phyloP scores from a whole-genome alignment of 2,113 vertebrate species.

The Centropristis striata region DNA sequence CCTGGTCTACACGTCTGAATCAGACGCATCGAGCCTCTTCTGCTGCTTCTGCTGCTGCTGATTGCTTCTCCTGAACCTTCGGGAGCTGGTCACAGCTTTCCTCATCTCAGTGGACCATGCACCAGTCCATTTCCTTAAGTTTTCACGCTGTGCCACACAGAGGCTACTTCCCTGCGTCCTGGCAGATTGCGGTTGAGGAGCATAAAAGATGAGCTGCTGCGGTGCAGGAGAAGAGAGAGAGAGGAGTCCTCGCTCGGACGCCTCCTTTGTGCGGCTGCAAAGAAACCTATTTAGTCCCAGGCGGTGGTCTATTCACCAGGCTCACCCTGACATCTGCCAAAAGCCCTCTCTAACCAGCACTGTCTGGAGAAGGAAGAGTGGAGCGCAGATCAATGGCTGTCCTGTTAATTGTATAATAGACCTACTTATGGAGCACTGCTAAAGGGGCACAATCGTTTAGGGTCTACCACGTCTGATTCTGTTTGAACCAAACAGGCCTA shows the following conservation, averaged over 20 bases:
- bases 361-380: conserved; percentile 64
- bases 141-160: conserved; percentile 69
- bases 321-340: conserved; percentile 90
- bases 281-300: conserved; percentile 81
- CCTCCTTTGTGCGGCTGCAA: conserved; percentile 90
- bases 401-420: conserved; percentile 82
- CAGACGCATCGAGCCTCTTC: conserved; percentile 46
- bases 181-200: conserved; percentile 65
- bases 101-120: conserved; percentile 68
- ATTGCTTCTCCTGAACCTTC: conserved; percentile 68
- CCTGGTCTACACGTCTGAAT: conserved; percentile 57
- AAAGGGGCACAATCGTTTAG: conserved; percentile 80
- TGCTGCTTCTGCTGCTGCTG: conserved; percentile 32
- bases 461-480: conserved; percentile 83
- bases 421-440: conserved; percentile 77
- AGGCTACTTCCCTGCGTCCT: conserved; percentile 62
- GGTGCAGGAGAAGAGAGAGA: conserved; percentile 53
- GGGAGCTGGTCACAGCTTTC: conserved; percentile 56
- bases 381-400: conserved; percentile 78
- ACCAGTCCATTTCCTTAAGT: conserved; percentile 66
- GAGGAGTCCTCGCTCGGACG: conserved; percentile 86
- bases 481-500: conserved; percentile 88
- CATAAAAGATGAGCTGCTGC: conserved; percentile 72
- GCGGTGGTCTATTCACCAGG: conserved; percentile 81
- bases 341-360: conserved; percentile 81